phyloP scores from a whole-genome alignment of 2,888 invertebrate genomes.

The Caenorhabditis zanzibari region DNA sequence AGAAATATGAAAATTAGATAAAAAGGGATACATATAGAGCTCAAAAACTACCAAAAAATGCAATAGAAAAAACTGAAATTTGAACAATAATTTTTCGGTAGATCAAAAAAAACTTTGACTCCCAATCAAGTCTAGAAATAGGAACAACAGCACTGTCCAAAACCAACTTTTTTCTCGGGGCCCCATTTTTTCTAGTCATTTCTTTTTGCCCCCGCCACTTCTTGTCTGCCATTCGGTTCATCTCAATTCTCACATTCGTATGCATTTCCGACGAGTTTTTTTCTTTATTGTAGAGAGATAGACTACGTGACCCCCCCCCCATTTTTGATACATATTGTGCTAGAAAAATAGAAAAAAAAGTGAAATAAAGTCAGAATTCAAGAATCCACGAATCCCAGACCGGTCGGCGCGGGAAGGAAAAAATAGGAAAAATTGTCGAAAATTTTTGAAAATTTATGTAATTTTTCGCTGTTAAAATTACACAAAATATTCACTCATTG shows the following conservation, averaged over 20 bases:
- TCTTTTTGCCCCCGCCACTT: neutral
- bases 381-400: too few relatives aligned
- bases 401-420: too few relatives aligned
- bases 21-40: neutral
- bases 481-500: too few relatives aligned
- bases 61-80: neutral
- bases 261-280: slow-evolving; percentile 55
- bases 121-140: too few relatives aligned
- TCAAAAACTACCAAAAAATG: neutral
- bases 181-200: slow-evolving; percentile 1
- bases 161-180: neutral
- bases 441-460: too few relatives aligned
- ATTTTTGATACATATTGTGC: neutral
- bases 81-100: too few relatives aligned
- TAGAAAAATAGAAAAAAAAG: neutral
- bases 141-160: too few relatives aligned
- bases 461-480: too few relatives aligned
- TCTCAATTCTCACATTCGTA: slow-evolving; percentile 54
- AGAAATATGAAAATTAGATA: neutral
- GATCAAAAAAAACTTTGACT: neutral
- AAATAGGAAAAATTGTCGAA: too few relatives aligned
- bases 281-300: too few relatives aligned
- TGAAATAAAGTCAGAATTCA: neutral
- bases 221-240: slow-evolving; percentile 31
- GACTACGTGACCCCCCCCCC: slow-evolving; percentile 17